Percentiles rank a stretch among this genome's conserved stretches.
Conservation (phyloP, 1,140 invertebrate genomes). For the Drosophila novamexicana region DNA sequence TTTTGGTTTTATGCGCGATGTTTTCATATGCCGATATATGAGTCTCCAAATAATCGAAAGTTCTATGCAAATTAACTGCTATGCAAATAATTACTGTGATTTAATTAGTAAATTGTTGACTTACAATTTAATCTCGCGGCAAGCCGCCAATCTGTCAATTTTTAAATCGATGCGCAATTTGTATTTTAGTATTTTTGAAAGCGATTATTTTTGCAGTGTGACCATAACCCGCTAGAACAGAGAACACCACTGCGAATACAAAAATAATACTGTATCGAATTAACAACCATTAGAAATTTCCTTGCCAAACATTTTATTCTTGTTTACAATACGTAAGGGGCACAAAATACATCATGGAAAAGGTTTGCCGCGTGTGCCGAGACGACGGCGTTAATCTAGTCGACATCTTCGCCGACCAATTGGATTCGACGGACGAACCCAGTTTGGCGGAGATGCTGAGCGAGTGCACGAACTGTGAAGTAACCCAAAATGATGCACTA, state of each 20-base stretch:
- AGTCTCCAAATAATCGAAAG: neutral
- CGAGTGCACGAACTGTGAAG: constrained; percentile 30
- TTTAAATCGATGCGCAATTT: too few species aligned
- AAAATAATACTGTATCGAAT: constrained; percentile 1
- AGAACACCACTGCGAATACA: constrained; percentile 4
- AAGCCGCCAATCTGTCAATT: neutral
- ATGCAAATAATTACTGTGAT: neutral
- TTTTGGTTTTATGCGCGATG: neutral
- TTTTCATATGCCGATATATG: constrained; percentile 11
- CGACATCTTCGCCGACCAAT: constrained; percentile 19
- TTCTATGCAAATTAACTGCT: neutral
- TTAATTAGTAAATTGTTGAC: neutral
- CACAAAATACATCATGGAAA: constrained; percentile 10
- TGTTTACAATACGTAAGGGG: constrained; percentile 21
- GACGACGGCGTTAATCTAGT: constrained; percentile 1
- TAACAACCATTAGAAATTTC: neutral
- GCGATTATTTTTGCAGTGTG: neutral
- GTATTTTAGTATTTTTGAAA: constrained; percentile 1
- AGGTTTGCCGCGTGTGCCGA: constrained; percentile 38
- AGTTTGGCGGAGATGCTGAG: constrained; percentile 34
- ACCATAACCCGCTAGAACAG: neutral
- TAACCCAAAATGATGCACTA: constrained; percentile 23
- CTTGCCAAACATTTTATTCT: constrained; percentile 14
- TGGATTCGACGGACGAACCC: constrained; percentile 7
- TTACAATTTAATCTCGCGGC: neutral